Evolutionary conservation across 1,140 invertebrate species (phyloP), one percentile per base, ranked within the genome.

Genomic region (Rhyacophila brunnea): DNA sequence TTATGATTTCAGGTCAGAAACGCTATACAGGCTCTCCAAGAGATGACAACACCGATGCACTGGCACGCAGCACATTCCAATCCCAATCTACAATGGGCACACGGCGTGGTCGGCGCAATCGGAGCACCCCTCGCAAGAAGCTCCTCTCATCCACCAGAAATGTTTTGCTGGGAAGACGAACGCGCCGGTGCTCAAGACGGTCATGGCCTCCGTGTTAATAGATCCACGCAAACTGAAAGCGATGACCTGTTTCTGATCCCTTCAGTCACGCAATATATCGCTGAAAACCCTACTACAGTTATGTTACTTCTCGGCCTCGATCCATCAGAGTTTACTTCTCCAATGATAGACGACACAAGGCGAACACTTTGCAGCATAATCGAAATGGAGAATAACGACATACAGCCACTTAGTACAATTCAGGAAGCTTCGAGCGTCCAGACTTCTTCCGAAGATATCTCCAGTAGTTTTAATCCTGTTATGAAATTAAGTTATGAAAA

Each of bases 91-190:
- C 80, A 83, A 54, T 78, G 71, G 78, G 59, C 58, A 6, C 65
- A 58, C 10, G 57, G 57, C 10, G 72, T 71, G 56, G 67, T 71
- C n/a, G 74, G 72, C 1, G 71, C 69, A 0, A 48, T 65, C 7
- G 75, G 70, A 48, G 80, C 80, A 28, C 74, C 82, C 52, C 73
- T 90, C 15, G 86, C 84, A 5, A 78, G 89, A 34, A 87, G 87
- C 65, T 89, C 86, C 38, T 91, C 89, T 0, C 89, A 91, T 79
- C 89, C 89, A 1, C 87, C 89, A 1, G 89, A 91, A 64, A 88
- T 90, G 13, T 87, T 89, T 64, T 87, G 82, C 68, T 89, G 86
- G 86, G 85, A 87, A 65, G 72, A 76, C 68, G 74, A 76, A 61
- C 49, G 52, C 13, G n/a, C 50, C 13, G 58, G 40, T 4, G 28